These are phyloP conservation scores for Nemotelus pantherinus DNA, from an alignment of 2,888 invertebrate genomes.

Conservation along the genomic window DNA sequence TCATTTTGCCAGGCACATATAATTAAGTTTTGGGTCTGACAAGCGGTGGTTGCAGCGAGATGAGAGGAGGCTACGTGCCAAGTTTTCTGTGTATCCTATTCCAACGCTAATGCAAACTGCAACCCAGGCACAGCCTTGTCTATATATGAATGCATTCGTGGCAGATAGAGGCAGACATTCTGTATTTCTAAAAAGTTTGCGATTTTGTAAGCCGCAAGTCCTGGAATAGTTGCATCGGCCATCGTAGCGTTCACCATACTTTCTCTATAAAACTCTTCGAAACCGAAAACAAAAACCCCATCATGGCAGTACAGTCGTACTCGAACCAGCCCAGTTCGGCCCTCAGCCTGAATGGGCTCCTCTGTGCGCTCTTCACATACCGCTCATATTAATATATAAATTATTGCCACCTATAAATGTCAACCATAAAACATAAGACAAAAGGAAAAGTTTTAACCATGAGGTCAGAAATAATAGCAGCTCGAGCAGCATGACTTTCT, in stretches of 20 bases:
- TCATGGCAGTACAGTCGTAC: background rate
- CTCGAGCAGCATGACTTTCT: slow-evolving; percentile 3
- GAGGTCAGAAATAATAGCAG: slow-evolving; percentile 44
- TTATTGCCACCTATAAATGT: slow-evolving; percentile 49
- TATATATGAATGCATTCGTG: background rate
- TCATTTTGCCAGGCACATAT: slow-evolving; percentile 24
- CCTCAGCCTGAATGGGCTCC: background rate
- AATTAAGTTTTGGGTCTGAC: slow-evolving; percentile 39
- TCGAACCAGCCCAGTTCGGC: background rate
- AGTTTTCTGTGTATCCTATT: background rate
- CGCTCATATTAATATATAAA: slow-evolving; percentile 49
- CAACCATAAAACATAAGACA: slow-evolving; percentile 45
- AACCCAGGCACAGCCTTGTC: background rate
- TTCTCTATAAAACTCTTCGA: background rate
- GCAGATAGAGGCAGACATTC: background rate
- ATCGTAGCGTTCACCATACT: background rate
- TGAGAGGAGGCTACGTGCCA: slow-evolving; percentile 19
- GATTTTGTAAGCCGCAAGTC: slow-evolving; percentile 35
- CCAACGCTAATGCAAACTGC: background rate
- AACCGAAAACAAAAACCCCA: slow-evolving; percentile 2
- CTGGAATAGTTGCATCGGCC: slow-evolving; percentile 16
- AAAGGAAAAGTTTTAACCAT: slow-evolving; percentile 44
- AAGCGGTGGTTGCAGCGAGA: background rate
- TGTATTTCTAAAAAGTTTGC: slow-evolving; percentile 21
- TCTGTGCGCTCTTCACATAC: slow-evolving; percentile 23